Evolutionary conservation across 2,797 vertebrate species (phyloP), one percentile per base, ranked within the genome.

Genomic region (Miichthys miiuy): DNA sequence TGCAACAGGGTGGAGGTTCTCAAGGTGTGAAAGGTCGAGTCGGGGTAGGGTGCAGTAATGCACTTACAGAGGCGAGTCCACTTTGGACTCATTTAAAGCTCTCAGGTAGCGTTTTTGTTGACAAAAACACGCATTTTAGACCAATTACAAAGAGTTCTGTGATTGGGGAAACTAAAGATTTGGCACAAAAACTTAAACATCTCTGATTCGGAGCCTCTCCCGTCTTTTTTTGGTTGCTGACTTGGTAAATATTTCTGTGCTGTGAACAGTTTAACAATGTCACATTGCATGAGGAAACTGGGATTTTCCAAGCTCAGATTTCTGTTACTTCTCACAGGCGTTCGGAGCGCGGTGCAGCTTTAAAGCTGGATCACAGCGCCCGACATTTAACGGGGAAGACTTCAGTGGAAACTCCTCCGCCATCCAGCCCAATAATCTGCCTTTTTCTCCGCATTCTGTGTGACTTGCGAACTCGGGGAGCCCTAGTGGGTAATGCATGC

Each of bases 1-100:
- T 64, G 87, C 85, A 60, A 70, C 78, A 77, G 84, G 86, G 63
- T 63, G 76, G 75, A 80, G 83, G 92, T 58, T 80, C 42, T 56
- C 62, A 12, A 25, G 77, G 83, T 34, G 83, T 21, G 47, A 73
- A 48, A 78, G 88, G 90, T 84, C 8, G 61, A 56, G 74, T 48
- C 46, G 9, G 64, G 63, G 57, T 21, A 0, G 27, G 44, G 56
- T 25, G 52, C 17, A 30, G 79, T 77, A 76, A 88, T 79, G 81
- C 62, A 66, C 86, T 77, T 54, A 55, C 76, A 56, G 47, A 75
- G 72, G 16, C 7, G 21, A 68, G 55, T 67, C 34, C 57, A 17
- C 57, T 68, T 56, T n/a, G 51, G 69, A 60, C 42, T 68, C 23
- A 86, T 81, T 82, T 57, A 81, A 64, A 71, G 76, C 34, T 38